Conservation (phyloP, 2,888 invertebrate species). For the Oscheius sp. region DNA sequence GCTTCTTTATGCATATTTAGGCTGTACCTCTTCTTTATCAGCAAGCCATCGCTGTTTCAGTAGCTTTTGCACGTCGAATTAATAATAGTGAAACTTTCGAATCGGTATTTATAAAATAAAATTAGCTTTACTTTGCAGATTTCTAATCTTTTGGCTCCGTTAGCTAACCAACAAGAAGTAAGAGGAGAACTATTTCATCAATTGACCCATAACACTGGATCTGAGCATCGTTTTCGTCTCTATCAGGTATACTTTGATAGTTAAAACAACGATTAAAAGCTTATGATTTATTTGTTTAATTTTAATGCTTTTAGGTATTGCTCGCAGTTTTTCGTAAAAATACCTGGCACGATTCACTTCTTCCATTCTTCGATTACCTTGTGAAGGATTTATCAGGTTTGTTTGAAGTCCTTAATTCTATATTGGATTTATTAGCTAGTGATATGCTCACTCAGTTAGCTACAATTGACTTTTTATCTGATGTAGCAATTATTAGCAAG, state of each 20-base stretch:
- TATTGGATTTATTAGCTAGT: background rate
- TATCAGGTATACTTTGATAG: conserved; percentile 19
- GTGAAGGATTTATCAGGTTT: background rate
- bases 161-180: conserved; percentile 3
- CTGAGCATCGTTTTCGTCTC: conserved; percentile 26
- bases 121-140: background rate
- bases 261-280: too few species aligned
- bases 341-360: background rate
- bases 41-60: conserved; percentile 33
- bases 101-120: conserved; percentile 12
- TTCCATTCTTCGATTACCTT: background rate
- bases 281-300: background rate
- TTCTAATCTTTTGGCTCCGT: conserved; percentile 18
- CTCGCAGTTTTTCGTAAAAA: background rate
- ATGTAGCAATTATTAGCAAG: conserved; percentile 17
- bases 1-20: background rate
- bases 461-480: conserved; percentile 20
- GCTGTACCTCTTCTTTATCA: conserved; percentile 2
- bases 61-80: conserved; percentile 42
- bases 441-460: conserved; percentile 19
- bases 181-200: conserved; percentile 21
- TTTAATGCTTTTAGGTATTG: background rate
- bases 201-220: background rate
- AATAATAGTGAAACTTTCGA: conserved; percentile 32
- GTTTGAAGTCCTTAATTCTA: background rate